Evolutionary conservation across 2,113 vertebrate species (phyloP).

Genomic region (Amphiprion ocellaris): DNA sequence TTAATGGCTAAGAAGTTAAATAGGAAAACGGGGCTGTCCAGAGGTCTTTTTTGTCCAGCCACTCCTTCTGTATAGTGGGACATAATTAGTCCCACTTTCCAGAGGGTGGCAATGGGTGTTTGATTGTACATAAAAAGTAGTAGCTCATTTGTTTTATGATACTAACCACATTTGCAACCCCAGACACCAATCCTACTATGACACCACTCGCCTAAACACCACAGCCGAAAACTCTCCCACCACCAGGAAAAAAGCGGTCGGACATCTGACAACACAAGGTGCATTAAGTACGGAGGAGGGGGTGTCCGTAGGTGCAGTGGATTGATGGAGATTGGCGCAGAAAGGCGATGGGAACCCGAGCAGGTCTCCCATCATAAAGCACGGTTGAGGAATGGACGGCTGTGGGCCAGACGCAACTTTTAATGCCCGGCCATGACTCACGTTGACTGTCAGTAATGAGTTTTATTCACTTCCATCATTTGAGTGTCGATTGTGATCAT

Average conservation of each 20-base stretch:
- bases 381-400: conserved; percentile 91
- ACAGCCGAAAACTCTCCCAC: conserved; percentile 39
- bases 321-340: conserved; percentile 90
- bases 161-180: conserved; percentile 47
- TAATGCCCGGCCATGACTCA: conserved; percentile 97
- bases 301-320: conserved; percentile 76
- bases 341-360: conserved; percentile 88
- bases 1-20: conserved; percentile 10
- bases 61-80: conserved; percentile 21
- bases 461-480: conserved; percentile 99
- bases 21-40: background rate
- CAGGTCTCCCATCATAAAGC: conserved; percentile 93
- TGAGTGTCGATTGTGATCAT: conserved; percentile 99
- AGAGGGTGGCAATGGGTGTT: conserved; percentile 28
- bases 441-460: conserved; percentile 90
- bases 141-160: conserved; percentile 63
- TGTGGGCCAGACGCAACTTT: conserved; percentile 91
- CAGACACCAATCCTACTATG: conserved; percentile 46
- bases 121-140: conserved; percentile 51
- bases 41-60: conserved; percentile 16
- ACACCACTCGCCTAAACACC: conserved; percentile 33
- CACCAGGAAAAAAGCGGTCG: conserved; percentile 28
- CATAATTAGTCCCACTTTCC: conserved; percentile 43
- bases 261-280: conserved; percentile 46
- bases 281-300: conserved; percentile 24